Evolutionary conservation across 2,888 invertebrate genomes (phyloP), one percentile per base, ranked within the genome.

Genomic region (Nomada fabriciana): DNA sequence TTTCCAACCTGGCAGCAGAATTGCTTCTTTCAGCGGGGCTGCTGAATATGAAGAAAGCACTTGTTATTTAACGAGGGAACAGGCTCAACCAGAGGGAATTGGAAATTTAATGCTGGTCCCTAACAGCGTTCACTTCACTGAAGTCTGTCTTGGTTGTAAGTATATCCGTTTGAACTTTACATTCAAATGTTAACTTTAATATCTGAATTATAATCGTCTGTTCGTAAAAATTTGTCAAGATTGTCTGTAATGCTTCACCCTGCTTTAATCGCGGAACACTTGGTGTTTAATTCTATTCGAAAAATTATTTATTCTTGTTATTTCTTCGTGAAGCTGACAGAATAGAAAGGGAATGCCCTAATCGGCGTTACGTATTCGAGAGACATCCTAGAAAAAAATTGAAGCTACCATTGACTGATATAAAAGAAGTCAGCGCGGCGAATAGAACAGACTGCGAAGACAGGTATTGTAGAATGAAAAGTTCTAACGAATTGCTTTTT

Each of bases 381-480:
- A 95, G 98, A 76, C 97, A 98, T 92, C 97, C 97, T 1, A 95
- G 97, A 20, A 98, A 98, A 91, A 97, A 97, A 86, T 93, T 98
- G 71, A 97, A 97, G 92, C 95, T 98, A 36, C 97, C 97, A 18
- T 94, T 97, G 57, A 96, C 97, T 9, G 98, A 98, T 91, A 95
- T 97, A 65, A 98, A 98, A 93, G 98, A 98, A 94, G 96, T 97
- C 84, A 97, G 96, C 89, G 97, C 98, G 0, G 96, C 97, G 3
- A 98, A 98, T 93, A 95, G 98, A 82, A 98, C 97, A 3, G 98
- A 98, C 90, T 98, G 98, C 91, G 98, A 98, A 93, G 98, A 98
- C 92, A 97, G 97, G 94, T 95, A 90, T 11, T 20, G 10, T 15
- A 9, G 7, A 55, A 47, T 18, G 4, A 52, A 20, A 13, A 13